Evolutionary conservation across 2,888 invertebrate species (phyloP).

Genomic region (Rosalia funebris): DNA sequence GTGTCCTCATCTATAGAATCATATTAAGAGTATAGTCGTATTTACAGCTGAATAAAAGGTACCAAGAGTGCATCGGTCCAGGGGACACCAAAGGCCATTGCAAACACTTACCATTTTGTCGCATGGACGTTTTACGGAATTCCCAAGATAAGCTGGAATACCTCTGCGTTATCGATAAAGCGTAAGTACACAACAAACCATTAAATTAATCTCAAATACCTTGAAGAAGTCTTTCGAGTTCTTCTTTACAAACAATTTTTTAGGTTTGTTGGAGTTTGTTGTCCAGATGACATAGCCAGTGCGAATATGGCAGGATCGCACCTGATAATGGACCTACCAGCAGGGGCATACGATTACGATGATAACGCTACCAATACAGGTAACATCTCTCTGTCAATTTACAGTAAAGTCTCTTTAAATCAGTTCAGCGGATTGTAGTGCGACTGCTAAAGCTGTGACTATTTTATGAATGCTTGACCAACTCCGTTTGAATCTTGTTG

Average conservation of each 20-base stretch:
- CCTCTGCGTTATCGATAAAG: slow-evolving; percentile 75
- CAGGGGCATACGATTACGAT: slow-evolving; percentile 68
- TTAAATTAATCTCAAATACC: too few relatives aligned
- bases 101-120: slow-evolving; percentile 73
- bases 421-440: background rate
- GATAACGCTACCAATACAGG: slow-evolving; percentile 61
- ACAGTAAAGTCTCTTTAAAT: background rate
- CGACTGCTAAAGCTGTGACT: too few relatives aligned
- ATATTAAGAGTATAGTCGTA: too few relatives aligned
- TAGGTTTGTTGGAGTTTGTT: slow-evolving; percentile 79
- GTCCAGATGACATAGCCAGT: slow-evolving; percentile 68
- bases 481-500: too few relatives aligned
- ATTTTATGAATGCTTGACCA: too few relatives aligned
- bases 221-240: too few relatives aligned
- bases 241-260: slow-evolving; percentile 22
- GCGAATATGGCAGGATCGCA: slow-evolving; percentile 57
- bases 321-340: slow-evolving; percentile 64
- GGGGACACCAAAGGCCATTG: slow-evolving; percentile 75
- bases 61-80: slow-evolving; percentile 70
- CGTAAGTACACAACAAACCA: too few relatives aligned
- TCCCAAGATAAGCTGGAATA: slow-evolving; percentile 72
- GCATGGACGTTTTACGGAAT: slow-evolving; percentile 61
- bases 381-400: slow-evolving; percentile 36
- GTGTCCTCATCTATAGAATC: too few relatives aligned
- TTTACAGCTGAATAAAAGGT: slow-evolving; percentile 69